These are phyloP conservation scores for Thalassarche chlororhynchos DNA, from an alignment of 2,113 vertebrate genomes.

Conservation along the genomic window DNA sequence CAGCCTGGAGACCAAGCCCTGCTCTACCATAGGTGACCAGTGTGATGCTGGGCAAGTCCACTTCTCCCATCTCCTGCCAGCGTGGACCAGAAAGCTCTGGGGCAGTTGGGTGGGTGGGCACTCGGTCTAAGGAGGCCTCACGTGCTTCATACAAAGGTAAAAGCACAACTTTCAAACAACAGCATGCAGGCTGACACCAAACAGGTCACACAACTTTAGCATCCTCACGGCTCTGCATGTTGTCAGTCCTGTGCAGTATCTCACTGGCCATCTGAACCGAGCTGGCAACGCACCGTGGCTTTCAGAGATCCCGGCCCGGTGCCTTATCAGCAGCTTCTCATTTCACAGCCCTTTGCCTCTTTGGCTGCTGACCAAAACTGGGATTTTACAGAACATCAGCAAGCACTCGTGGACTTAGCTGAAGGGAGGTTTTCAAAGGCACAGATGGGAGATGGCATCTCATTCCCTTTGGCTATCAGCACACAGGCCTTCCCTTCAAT, in stretches of 20 bases:
- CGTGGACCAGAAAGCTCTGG: neutral
- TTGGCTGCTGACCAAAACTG: neutral
- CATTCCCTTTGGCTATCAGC: neutral
- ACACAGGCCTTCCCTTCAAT: neutral
- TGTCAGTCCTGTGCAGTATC: neutral
- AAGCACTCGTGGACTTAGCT: neutral
- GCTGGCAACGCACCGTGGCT: accelerated
- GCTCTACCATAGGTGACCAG: neutral
- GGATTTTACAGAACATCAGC: neutral
- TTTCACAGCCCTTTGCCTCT: neutral
- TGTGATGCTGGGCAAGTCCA: neutral
- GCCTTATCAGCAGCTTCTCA: neutral
- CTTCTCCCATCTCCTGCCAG: neutral
- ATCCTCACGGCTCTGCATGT: accelerated
- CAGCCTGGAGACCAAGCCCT: neutral
- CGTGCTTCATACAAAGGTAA: neutral
- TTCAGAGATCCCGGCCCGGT: accelerated
- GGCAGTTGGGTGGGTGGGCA: neutral
- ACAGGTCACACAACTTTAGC: neutral
- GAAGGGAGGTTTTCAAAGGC: neutral
- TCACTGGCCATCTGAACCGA: neutral
- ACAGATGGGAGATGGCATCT: neutral
- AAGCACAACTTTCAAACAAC: neutral
- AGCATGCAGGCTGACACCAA: neutral
- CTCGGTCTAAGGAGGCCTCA: neutral